A percentile compares a stretch with the other conserved stretches of the same genome.
Evolutionary conservation across 2,797 vertebrate species (phyloP).

Genomic region (Heterohyrax brucei): DNA sequence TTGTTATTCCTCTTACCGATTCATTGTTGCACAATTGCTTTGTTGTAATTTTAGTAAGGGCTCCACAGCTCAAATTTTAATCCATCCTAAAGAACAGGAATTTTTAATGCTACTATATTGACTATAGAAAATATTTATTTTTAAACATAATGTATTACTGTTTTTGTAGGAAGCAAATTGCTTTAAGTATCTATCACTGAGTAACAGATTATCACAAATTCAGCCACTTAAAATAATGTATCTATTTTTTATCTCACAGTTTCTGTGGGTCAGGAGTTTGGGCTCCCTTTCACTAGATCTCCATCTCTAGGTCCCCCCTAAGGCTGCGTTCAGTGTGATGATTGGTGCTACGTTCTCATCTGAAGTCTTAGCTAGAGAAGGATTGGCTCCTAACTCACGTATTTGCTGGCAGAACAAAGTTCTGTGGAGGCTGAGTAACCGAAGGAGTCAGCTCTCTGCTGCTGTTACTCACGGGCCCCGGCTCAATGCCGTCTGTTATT

Average conservation of each 20-base stretch:
- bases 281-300: background rate
- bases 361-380: background rate
- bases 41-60: background rate
- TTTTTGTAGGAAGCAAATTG: conserved; percentile 47
- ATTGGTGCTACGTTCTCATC: background rate
- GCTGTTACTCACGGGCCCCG: background rate
- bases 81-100: background rate
- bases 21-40: background rate
- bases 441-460: background rate
- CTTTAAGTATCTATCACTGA: background rate
- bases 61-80: background rate
- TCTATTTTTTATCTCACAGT: background rate
- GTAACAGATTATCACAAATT: conserved; percentile 9
- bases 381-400: background rate
- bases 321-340: background rate
- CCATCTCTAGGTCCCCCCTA: background rate
- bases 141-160: background rate
- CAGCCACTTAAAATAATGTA: background rate
- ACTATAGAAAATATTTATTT: conserved; percentile 5
- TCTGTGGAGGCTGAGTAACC: background rate
- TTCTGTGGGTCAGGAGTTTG: background rate
- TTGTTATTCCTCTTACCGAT: background rate
- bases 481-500: background rate
- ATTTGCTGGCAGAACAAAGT: background rate
- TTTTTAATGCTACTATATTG: background rate